Evolutionary conservation across 2,888 invertebrate species (phyloP).

Genomic region (Epistrophe grossulariae): DNA sequence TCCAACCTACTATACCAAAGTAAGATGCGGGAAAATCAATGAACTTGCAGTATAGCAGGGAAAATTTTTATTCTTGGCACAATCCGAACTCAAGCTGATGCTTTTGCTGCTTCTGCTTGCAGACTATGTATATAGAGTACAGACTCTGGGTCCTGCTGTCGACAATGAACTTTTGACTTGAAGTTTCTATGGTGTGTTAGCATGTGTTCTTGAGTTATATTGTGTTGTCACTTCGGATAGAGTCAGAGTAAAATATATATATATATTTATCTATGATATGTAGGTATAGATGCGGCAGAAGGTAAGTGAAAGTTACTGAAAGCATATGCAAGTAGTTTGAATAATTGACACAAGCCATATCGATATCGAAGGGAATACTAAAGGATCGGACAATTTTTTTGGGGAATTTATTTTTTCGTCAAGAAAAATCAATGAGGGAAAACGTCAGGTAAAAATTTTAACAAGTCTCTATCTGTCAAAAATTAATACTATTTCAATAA

Average conservation of each 20-base stretch:
- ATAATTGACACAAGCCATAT: conserved; percentile 50
- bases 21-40: conserved; percentile 75
- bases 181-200: conserved; percentile 66
- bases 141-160: conserved; percentile 50
- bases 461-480: no score
- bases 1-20: conserved; percentile 54
- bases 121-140: background rate
- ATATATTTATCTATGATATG: background rate
- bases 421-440: no score
- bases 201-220: conserved; percentile 68
- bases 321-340: conserved; percentile 63
- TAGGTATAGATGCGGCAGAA: conserved; percentile 20
- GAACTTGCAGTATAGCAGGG: conserved; percentile 60
- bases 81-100: conserved; percentile 59
- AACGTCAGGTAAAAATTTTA: no score
- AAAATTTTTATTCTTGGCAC: conserved; percentile 73
- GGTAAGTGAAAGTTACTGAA: conserved; percentile 64
- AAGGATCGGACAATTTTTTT: background rate
- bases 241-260: conserved; percentile 6
- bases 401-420: no score
- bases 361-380: conserved; percentile 24
- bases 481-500: no score
- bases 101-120: conserved; percentile 21
- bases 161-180: conserved; percentile 74
- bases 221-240: conserved; percentile 70